phyloP scores from a whole-genome alignment of 2,797 vertebrate genomes.

The Arremon aurantiirostris region DNA sequence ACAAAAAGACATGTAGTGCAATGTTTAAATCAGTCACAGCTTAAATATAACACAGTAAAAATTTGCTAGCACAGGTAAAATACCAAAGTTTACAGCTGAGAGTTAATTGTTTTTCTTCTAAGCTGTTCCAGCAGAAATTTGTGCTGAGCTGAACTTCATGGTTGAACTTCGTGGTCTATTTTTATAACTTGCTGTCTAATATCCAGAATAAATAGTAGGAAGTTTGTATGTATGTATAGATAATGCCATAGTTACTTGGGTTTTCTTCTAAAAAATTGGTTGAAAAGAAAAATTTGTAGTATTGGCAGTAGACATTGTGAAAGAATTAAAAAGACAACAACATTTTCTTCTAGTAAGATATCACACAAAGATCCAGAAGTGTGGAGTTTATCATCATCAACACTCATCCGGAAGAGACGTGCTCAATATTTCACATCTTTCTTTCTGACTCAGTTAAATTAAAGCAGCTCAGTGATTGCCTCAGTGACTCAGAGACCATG shows the following conservation, averaged over 20 bases:
- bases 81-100: neutral
- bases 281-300: neutral
- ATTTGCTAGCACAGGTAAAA: neutral
- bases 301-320: neutral
- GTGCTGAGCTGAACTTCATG: neutral
- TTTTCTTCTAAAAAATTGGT: neutral
- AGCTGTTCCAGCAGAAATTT: conserved; percentile 24
- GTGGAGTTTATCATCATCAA: neutral
- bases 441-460: neutral
- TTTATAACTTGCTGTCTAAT: neutral
- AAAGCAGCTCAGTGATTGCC: neutral
- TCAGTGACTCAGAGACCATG: neutral
- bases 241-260: neutral
- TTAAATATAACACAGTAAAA: neutral
- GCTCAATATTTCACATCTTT: neutral
- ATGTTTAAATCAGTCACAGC: neutral
- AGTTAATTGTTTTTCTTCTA: conserved; percentile 1
- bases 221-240: neutral
- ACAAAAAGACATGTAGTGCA: neutral
- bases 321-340: neutral
- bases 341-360: neutral
- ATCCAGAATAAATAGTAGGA: neutral
- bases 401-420: neutral
- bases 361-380: neutral
- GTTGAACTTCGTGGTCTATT: neutral